Conservation (phyloP, 1,140 invertebrate genomes). For the Eciton burchellii region DNA sequence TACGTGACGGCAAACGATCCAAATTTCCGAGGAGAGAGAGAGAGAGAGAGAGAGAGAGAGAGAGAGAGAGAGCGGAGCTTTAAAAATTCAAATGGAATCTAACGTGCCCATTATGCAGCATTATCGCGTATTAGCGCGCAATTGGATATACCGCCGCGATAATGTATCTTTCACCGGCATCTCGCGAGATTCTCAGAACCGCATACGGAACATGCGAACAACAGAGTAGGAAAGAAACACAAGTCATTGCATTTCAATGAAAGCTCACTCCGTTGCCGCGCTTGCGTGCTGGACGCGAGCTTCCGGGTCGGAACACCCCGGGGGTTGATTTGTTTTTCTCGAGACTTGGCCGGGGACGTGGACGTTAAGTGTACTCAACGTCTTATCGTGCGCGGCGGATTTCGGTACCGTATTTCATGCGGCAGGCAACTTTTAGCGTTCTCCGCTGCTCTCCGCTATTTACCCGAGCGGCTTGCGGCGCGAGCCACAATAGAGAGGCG, state of each 20-base stretch:
- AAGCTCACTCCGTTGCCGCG: constrained; percentile 26
- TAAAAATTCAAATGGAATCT: not conserved
- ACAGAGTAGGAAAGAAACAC: constrained; percentile 37
- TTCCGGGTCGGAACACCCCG: constrained; percentile 35
- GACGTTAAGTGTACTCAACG: constrained; percentile 61
- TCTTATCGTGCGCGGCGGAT: constrained; percentile 56
- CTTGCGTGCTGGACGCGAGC: constrained; percentile 44
- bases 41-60: too few species aligned
- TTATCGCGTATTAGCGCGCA: not conserved
- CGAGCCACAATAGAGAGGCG: constrained; percentile 43
- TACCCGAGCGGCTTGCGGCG: constrained; percentile 47
- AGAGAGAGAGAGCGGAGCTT: too few species aligned
- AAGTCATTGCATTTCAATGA: constrained; percentile 57
- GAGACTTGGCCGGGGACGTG: constrained; percentile 20
- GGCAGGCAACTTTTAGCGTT: constrained; percentile 57
- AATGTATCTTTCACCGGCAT: constrained; percentile 4
- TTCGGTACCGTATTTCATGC: constrained; percentile 54
- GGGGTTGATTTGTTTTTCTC: constrained; percentile 57
- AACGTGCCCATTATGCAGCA: not conserved
- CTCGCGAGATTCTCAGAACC: constrained; percentile 11
- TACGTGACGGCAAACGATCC: not conserved
- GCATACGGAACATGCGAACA: constrained; percentile 20
- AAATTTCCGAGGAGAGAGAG: too few species aligned
- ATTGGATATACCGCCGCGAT: not conserved
- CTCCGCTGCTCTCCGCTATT: constrained; percentile 46